Evolutionary conservation across 2,888 invertebrate genomes (phyloP).

Genomic region (Lasioglossum calceatum): DNA sequence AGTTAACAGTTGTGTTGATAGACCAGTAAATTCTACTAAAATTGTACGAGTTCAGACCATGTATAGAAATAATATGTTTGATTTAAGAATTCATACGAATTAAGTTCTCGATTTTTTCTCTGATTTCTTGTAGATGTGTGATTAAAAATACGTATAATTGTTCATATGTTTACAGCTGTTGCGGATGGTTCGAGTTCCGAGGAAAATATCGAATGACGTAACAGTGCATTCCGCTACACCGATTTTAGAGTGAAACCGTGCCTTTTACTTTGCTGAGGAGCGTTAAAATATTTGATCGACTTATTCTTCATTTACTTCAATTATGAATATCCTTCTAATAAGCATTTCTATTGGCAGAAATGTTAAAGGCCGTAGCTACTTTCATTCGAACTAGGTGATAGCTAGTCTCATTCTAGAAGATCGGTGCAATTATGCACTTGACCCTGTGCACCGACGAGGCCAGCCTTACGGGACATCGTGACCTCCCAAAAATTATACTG

Average conservation of each 20-base stretch:
- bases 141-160: not conserved
- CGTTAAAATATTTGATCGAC: not conserved
- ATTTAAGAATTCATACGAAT: not conserved
- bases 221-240: conserved; percentile 46
- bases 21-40: too few relatives aligned
- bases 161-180: not conserved
- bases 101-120: not conserved
- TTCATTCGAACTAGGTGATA: conserved; percentile 51
- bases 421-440: conserved; percentile 67
- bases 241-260: conserved; percentile 56
- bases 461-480: too few relatives aligned
- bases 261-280: conserved; percentile 33
- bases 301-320: conserved; percentile 11
- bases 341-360: not conserved
- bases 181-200: not conserved
- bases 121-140: too few relatives aligned
- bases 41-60: too few relatives aligned
- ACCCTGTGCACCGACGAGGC: conserved; percentile 27
- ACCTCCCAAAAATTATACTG: too few relatives aligned
- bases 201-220: conserved; percentile 37
- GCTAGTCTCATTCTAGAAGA: conserved; percentile 55
- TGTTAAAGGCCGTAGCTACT: conserved; percentile 18
- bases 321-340: not conserved
- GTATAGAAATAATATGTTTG: not conserved
- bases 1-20: too few relatives aligned